Base-by-base conservation (phyloP, 2,113 vertebrate genomes). In the Paratilapia polleni region DNA sequence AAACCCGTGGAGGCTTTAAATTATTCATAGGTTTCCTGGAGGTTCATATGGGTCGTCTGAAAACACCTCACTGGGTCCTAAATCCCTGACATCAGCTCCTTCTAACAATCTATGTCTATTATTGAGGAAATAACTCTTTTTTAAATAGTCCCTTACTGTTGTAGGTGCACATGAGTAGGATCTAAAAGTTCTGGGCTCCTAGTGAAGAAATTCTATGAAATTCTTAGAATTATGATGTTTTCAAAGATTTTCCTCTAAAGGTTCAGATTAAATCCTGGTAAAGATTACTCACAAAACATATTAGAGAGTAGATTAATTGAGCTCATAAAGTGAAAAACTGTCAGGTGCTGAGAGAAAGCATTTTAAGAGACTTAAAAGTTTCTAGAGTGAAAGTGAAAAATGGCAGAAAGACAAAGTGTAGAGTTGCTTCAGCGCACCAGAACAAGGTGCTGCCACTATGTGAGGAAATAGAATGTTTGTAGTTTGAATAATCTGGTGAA, bases 1-100 rank as follows among this genome's bases (percentile, higher is more conserved):
- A 52, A 73, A 73, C 66, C 66, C 43, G 20, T 31, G 17, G 43
- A 73, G 66, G 43, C 17, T 52, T 52, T 73, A 52, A 73, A 73
- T 73, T 73, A 73, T 73, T 73, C 43, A 73, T 73, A 52, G 47
- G 31, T 73, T 73, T 73, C 47, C 26, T 73, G 43, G 66, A 52
- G 66, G 66, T 52, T 31, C 26, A 52, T 52, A 26, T 52, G 52
- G 66, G 47, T 52, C 26, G 31, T 8, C 28, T 26, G 66, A 73
- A 73, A 73, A 20, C 43, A 52, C 24, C 26, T 73, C 66, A 73
- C 43, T 52, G 24, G 49, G 43, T 31, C 43, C 66, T 31, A 73
- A 52, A 73, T 73, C 52, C 43, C 43, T 73, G 26, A 52, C 31
- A 52, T 73, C 47, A 73, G 26, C 31, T 54, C 17, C 11, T 34